Conservation (phyloP, 2,888 invertebrate genomes). For the Brachypalpus laphriformis region DNA sequence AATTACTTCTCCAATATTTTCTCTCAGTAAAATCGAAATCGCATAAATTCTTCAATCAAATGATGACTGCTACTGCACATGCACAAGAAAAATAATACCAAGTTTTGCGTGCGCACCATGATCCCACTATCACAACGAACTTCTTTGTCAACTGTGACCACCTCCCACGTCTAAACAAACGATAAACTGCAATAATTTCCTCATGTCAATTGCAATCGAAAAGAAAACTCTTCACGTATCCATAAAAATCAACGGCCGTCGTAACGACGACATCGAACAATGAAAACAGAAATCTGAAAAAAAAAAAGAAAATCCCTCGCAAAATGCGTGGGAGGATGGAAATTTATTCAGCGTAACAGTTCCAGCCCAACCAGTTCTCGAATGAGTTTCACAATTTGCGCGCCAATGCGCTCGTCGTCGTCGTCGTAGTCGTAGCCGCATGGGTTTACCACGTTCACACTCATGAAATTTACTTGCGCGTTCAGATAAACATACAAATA, state of each 20-base stretch:
- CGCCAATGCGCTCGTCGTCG: conserved; percentile 36
- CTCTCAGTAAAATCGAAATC: background rate
- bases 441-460: conserved; percentile 34
- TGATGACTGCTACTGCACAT: background rate
- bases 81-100: background rate
- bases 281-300: conserved; percentile 28
- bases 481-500: conserved; percentile 58
- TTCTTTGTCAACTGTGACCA: conserved; percentile 8
- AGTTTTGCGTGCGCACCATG: background rate
- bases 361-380: conserved; percentile 49
- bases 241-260: conserved; percentile 19
- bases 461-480: conserved; percentile 48
- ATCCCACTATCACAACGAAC: background rate
- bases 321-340: conserved; percentile 61
- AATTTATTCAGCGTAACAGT: conserved; percentile 60
- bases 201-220: conserved; percentile 6
- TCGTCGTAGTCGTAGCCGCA: background rate
- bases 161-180: background rate
- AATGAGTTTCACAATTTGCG: conserved; percentile 55
- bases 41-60: background rate
- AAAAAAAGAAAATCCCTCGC: conserved; percentile 24
- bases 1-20: too few relatives aligned
- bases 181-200: conserved; percentile 1
- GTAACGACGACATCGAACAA: conserved; percentile 22
- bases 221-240: conserved; percentile 6